These are phyloP conservation scores for Altica lythri DNA, from an alignment of 2,888 invertebrate species.

Conservation along the genomic window DNA sequence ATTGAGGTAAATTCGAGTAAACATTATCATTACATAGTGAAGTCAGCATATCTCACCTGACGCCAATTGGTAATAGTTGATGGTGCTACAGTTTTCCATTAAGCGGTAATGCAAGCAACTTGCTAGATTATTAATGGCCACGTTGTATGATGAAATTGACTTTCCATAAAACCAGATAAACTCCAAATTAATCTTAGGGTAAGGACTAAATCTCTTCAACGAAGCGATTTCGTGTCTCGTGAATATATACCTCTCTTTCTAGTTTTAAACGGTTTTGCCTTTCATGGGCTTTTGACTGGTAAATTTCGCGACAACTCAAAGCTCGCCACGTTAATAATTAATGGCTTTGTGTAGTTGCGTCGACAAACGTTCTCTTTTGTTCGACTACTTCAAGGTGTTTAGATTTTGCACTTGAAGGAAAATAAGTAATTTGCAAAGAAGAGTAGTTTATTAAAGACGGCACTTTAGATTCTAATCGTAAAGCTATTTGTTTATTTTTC, in stretches of 20 bases:
- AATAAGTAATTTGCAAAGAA: background rate
- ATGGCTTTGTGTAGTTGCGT: conserved; percentile 26
- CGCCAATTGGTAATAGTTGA: no score
- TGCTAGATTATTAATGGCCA: conserved; percentile 52
- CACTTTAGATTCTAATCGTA: no score
- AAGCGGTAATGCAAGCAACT: conserved; percentile 49
- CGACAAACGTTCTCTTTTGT: conserved; percentile 28
- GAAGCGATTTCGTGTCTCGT: conserved; percentile 21
- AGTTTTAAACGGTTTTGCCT: conserved; percentile 4
- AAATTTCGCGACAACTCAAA: conserved; percentile 27
- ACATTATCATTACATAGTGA: no score
- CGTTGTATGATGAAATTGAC: conserved; percentile 50
- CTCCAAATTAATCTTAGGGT: conserved; percentile 40
- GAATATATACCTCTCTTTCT: background rate
- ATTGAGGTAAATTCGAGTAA: no score
- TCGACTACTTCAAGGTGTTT: conserved; percentile 23
- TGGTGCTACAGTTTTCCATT: conserved; percentile 51
- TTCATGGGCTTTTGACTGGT: conserved; percentile 25
- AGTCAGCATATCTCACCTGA: no score
- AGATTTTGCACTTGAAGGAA: conserved; percentile 14
- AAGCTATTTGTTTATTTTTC: no score
- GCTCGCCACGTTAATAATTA: conserved; percentile 28
- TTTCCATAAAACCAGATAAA: conserved; percentile 46
- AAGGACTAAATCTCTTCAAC: conserved; percentile 34
- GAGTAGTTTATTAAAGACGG: background rate